Conservation (phyloP, 2,888 invertebrate species). For the Ashinkailepas kermadecensis region DNA sequence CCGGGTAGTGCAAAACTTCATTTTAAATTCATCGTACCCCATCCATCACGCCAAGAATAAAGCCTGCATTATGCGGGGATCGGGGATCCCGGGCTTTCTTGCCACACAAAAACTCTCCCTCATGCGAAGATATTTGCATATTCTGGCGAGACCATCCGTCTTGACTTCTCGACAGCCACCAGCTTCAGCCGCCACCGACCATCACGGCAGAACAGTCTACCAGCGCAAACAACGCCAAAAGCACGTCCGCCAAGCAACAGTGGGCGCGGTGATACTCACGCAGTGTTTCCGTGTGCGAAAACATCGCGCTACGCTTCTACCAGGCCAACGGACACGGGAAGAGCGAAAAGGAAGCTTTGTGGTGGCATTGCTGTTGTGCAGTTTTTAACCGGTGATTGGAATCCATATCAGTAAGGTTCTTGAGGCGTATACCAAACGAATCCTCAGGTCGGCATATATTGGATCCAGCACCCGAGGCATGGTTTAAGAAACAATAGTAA, state of each 20-base stretch:
- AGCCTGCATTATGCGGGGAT: slow-evolving; percentile 7
- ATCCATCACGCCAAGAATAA: slow-evolving; percentile 12
- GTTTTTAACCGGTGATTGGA: too few species aligned
- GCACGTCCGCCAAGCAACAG: neutral
- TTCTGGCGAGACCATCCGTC: slow-evolving; percentile 12
- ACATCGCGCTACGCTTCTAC: too few species aligned
- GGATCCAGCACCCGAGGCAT: too few species aligned
- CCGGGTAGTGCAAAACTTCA: slow-evolving; percentile 21
- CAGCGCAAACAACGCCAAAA: neutral
- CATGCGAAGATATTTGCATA: slow-evolving; percentile 17
- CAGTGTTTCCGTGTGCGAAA: too few species aligned
- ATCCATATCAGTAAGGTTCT: too few species aligned
- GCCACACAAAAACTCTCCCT: slow-evolving; percentile 17
- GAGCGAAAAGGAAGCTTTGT: too few species aligned
- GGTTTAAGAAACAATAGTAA: too few species aligned
- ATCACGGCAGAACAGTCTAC: neutral
- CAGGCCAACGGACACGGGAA: too few species aligned
- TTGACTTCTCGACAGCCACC: neutral
- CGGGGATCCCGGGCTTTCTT: slow-evolving; percentile 18
- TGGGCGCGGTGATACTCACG: neutral
- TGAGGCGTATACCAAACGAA: too few species aligned
- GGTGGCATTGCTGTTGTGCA: too few species aligned
- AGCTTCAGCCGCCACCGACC: neutral
- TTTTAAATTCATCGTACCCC: slow-evolving; percentile 20
- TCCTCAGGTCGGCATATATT: too few species aligned